These are phyloP conservation scores for Ariolimax columbianus DNA, from an alignment of 2,888 invertebrate species.

Conservation along the genomic window DNA sequence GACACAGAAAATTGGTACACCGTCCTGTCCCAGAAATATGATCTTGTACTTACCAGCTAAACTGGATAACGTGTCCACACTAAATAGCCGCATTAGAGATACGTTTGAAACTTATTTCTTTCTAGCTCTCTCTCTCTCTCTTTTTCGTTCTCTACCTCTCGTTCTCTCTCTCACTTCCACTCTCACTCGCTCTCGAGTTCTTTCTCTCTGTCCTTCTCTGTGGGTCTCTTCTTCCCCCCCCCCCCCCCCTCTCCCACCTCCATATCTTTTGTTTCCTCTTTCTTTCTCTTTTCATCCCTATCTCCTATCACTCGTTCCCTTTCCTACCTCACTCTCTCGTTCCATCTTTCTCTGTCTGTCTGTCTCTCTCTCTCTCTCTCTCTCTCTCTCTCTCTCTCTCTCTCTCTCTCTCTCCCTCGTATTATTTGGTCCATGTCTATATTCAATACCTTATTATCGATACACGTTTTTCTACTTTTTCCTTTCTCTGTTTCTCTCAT, in stretches of 20 bases:
- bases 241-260: background rate
- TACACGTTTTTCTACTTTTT: background rate
- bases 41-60: background rate
- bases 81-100: background rate
- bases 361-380: background rate
- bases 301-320: background rate
- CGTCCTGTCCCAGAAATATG: background rate
- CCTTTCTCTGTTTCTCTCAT: background rate
- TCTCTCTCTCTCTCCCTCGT: background rate
- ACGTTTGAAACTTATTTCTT: background rate
- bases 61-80: background rate
- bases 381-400: background rate
- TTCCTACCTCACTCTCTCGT: too few relatives aligned
- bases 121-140: slow-evolving; percentile 7
- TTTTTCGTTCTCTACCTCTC: slow-evolving; percentile 1
- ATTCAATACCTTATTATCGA: background rate
- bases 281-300: background rate
- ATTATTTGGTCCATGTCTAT: too few relatives aligned
- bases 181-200: background rate
- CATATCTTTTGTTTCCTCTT: background rate
- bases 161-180: background rate
- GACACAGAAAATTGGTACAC: background rate
- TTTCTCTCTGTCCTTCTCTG: too few relatives aligned
- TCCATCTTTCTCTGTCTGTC: background rate
- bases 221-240: background rate